Evolutionary conservation across 2,888 invertebrate species (phyloP).

Genomic region (Stenoptilia bipunctidactyla): DNA sequence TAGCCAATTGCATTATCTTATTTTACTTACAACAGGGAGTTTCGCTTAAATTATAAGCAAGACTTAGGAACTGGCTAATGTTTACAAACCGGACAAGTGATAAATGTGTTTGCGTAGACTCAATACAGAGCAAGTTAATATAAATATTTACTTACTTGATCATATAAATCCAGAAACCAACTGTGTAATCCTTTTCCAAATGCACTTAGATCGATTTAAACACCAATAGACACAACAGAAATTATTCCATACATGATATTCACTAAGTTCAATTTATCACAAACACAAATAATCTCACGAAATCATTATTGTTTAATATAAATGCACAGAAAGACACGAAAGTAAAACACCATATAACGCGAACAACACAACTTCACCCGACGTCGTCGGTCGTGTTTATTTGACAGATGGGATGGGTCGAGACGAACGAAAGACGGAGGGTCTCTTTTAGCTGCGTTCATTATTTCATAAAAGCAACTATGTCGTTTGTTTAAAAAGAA

Average conservation of each 20-base stretch:
- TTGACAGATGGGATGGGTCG: background rate
- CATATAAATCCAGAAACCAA: conserved; percentile 47
- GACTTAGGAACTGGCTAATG: too few species aligned
- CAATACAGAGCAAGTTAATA: conserved; percentile 13
- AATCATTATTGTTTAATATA: background rate
- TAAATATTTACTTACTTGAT: conserved; percentile 64
- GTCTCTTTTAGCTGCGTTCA: too few species aligned
- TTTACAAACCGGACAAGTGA: too few species aligned
- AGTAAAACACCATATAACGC: background rate
- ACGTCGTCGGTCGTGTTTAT: background rate
- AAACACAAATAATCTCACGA: background rate
- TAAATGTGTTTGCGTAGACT: too few species aligned
- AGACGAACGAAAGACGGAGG: too few species aligned
- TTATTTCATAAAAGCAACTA: too few species aligned
- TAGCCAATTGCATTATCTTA: too few species aligned
- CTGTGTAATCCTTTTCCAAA: conserved; percentile 32
- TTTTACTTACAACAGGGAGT: too few species aligned
- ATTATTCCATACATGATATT: conserved; percentile 50
- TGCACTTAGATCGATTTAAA: conserved; percentile 29
- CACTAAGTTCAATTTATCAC: conserved; percentile 25
- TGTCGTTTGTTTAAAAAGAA: too few species aligned
- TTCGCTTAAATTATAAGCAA: too few species aligned
- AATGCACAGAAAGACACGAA: background rate
- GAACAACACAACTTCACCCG: background rate
- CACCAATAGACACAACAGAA: conserved; percentile 51